phyloP scores from a whole-genome alignment of 1,140 invertebrate species.

The Cydia amplana region DNA sequence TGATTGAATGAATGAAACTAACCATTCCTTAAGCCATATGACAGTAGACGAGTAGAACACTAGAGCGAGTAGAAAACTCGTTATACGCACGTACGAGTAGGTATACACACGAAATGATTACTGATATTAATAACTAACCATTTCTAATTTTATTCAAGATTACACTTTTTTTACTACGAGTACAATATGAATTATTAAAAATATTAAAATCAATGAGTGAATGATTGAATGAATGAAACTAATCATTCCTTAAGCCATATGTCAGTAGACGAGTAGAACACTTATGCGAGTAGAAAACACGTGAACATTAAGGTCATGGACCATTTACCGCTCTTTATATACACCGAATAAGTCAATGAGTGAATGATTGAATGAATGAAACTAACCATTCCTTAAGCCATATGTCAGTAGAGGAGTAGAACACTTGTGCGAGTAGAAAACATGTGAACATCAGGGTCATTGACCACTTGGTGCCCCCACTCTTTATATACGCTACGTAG shows the following conservation, averaged over 20 bases:
- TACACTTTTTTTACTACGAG: too few species aligned
- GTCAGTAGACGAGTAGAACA: conserved; percentile 69
- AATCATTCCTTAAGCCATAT: conserved; percentile 74
- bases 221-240: conserved; percentile 32
- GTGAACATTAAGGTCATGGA: conserved; percentile 70
- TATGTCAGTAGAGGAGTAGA: conserved; percentile 69
- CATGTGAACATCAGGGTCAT: conserved; percentile 74
- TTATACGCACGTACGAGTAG: too few species aligned
- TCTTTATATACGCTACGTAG: conserved; percentile 59
- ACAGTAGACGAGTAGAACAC: conserved; percentile 69
- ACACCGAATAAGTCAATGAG: background rate
- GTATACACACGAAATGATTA: too few species aligned
- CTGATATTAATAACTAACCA: too few species aligned
- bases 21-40: conserved; percentile 65
- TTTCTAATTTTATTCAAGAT: too few species aligned
- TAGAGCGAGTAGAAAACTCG: conserved; percentile 77
- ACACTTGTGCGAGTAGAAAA: conserved; percentile 73
- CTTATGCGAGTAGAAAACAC: conserved; percentile 74
- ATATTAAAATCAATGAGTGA: too few species aligned
- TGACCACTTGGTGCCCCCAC: conserved; percentile 75
- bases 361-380: conserved; percentile 11
- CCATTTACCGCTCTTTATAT: background rate
- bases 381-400: conserved; percentile 74
- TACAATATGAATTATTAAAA: too few species aligned
- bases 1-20: too few species aligned